Base-by-base conservation (phyloP, 2,888 invertebrate species). In the Drosophila merina region DNA sequence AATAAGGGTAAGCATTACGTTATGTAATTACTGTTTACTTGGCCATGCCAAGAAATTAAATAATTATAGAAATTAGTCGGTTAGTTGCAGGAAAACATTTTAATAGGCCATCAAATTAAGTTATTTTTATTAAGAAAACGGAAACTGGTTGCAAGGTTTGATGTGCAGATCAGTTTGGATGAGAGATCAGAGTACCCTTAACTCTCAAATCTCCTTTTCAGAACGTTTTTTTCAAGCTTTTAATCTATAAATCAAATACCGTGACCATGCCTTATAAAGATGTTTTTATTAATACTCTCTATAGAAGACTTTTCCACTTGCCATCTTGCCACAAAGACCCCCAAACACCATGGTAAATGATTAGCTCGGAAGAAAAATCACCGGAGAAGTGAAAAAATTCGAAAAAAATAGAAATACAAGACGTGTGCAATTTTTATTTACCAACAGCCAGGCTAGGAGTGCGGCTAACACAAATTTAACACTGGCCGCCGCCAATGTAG, bases 401-500 rank as follows among this genome's bases (percentile, higher is more conserved):
- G 14, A 10, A 26, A 25, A 30, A 31, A 42, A 62, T 38, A 52
- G 30, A 20, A 20, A 42, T 42, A 42, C 20, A 20, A 52, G 47
- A 64, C 54, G 63, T 64, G 64, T 47, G 54, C 64, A 64, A 63
- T 63, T 64, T 64, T 64, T 63, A 64, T 64, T 63, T 63, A 64
- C 64, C 63, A 64, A 64, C 64, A 63, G 63, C 20, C 20, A 20
- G 20, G 20, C 20, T 14, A 47, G 45, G 64, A 64, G 47, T 31
- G 59, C 36, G 48, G 60, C 57, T 57, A 67, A 70, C 69, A 70
- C 69, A 70, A 70, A 70, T 70, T 70, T 70, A 70, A 70, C 70
- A 70, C 70, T 70, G 79, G 75, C 77, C 70, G 83, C 81, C 81
- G 79, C 76, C 82, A 82, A 86, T 86, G 82, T 82, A 82, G 86